These are phyloP conservation scores for Eriosoma lanigerum DNA, from an alignment of 1,140 invertebrate species.

Conservation along the genomic window DNA sequence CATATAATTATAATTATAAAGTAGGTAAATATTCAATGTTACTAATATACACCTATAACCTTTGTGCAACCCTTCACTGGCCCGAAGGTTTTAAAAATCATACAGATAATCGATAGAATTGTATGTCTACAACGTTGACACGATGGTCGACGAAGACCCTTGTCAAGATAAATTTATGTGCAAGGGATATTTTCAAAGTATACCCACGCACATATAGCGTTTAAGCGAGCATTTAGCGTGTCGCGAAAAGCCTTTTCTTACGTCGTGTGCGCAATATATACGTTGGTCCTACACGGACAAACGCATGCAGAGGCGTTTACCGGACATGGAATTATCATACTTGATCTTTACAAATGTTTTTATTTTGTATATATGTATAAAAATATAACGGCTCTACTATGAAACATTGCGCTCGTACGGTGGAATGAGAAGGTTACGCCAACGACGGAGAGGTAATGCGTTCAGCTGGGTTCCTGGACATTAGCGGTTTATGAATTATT, in stretches of 20 bases:
- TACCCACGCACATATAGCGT: background rate
- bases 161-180: background rate
- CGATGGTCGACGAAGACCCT: slow-evolving; percentile 1
- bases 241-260: background rate
- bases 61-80: no score
- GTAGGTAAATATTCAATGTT: no score
- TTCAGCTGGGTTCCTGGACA: slow-evolving; percentile 46
- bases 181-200: background rate
- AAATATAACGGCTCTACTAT: slow-evolving; percentile 8
- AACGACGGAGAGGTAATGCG: slow-evolving; percentile 34
- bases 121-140: background rate
- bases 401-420: background rate
- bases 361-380: background rate
- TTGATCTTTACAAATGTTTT: slow-evolving; percentile 47
- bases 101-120: no score
- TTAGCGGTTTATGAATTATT: slow-evolving; percentile 52
- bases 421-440: background rate
- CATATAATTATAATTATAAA: no score
- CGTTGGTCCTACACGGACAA: background rate
- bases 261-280: background rate
- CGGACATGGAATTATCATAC: slow-evolving; percentile 26
- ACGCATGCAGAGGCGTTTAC: background rate
- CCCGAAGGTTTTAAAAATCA: no score
- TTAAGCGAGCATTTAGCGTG: slow-evolving; percentile 20
- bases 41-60: no score